A percentile compares a stretch with the other conserved stretches of the same genome.
These are phyloP conservation scores for Nudaria mundana DNA, from an alignment of 2,888 invertebrate species.

Conservation along the genomic window DNA sequence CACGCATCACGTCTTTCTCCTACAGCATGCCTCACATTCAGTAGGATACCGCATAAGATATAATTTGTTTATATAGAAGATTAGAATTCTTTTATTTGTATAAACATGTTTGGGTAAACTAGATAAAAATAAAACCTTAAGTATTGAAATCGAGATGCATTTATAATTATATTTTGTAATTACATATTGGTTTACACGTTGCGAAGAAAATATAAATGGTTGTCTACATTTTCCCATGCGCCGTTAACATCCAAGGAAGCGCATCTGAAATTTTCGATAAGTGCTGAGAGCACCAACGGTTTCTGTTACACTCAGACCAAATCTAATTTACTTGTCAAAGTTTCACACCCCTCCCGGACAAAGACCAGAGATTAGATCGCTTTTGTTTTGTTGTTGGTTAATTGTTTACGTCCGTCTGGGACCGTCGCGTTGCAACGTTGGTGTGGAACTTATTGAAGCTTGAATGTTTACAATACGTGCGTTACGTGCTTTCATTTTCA, in stretches of 20 bases:
- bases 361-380: constrained; percentile 25
- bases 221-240: not conserved
- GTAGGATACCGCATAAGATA: no score
- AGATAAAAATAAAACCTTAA: no score
- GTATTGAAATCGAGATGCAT: no score
- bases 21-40: no score
- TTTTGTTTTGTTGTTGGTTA: constrained; percentile 39
- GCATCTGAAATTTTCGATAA: constrained; percentile 50
- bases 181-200: no score
- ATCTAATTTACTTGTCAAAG: constrained; percentile 71
- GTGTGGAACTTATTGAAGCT: not conserved
- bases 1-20: no score
- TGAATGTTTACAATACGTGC: not conserved
- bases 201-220: no score
- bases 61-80: no score
- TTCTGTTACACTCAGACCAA: constrained; percentile 67
- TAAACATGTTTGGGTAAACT: no score
- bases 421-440: constrained; percentile 1
- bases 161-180: no score
- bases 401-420: constrained; percentile 24
- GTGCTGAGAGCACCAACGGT: constrained; percentile 60
- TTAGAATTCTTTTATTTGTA: no score
- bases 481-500: not conserved
- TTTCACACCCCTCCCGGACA: constrained; percentile 62
- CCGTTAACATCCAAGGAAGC: constrained; percentile 35